Conservation (phyloP, 2,113 vertebrate species). For the Platichthys flesus region DNA sequence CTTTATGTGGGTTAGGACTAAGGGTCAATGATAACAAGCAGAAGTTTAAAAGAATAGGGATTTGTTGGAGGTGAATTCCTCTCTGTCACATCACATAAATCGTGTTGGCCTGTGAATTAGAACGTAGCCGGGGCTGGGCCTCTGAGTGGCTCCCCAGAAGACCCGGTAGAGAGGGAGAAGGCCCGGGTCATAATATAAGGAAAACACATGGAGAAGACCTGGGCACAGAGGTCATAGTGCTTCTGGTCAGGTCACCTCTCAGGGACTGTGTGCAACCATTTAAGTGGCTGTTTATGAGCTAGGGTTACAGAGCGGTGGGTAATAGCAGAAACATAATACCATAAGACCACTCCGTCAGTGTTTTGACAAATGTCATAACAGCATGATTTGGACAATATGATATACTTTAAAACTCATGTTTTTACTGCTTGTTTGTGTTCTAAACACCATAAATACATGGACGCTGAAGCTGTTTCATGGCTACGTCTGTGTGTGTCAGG, state of each 20-base stretch:
- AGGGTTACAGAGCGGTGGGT: slow-evolving; percentile 57
- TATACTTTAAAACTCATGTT: slow-evolving; percentile 7
- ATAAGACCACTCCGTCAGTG: slow-evolving; percentile 27
- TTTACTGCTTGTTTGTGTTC: slow-evolving; percentile 22
- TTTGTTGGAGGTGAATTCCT: slow-evolving; percentile 81
- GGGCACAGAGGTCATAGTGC: slow-evolving; percentile 64
- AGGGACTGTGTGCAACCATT: slow-evolving; percentile 46
- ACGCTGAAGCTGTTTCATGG: slow-evolving; percentile 28
- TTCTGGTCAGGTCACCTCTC: slow-evolving; percentile 65
- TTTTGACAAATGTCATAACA: slow-evolving; percentile 56
- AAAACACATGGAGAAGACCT: slow-evolving; percentile 38
- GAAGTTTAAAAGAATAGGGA: slow-evolving; percentile 67
- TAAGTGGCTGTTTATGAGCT: slow-evolving; percentile 60
- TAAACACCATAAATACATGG: neutral
- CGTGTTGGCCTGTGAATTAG: slow-evolving; percentile 66
- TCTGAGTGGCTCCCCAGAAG: slow-evolving; percentile 54
- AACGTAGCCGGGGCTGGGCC: slow-evolving; percentile 51
- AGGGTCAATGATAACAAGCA: slow-evolving; percentile 81
- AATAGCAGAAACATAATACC: slow-evolving; percentile 60
- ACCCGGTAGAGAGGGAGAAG: slow-evolving; percentile 36
- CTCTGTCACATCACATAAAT: slow-evolving; percentile 83
- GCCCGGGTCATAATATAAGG: slow-evolving; percentile 45
- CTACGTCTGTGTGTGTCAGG: slow-evolving; percentile 31
- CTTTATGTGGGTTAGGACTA: slow-evolving; percentile 70
- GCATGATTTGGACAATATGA: slow-evolving; percentile 20